A percentile compares a stretch with the other conserved stretches of the same genome.
Evolutionary conservation across 2,888 invertebrate genomes (phyloP).

Genomic region (Colletes collaris): DNA sequence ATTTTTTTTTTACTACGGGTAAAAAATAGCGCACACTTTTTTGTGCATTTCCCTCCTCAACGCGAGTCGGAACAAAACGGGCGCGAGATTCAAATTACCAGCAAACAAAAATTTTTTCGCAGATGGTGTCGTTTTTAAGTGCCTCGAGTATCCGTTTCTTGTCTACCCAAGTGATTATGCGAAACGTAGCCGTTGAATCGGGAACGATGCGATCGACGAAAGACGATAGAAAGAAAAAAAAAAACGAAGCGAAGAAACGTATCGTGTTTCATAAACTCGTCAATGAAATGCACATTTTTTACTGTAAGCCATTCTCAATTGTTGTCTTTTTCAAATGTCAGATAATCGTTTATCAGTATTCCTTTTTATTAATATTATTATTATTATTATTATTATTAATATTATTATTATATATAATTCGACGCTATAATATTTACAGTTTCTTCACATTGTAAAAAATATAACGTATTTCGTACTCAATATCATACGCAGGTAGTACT

Average conservation of each 20-base stretch:
- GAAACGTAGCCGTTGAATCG: slow-evolving; percentile 17
- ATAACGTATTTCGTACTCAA: slow-evolving; percentile 83
- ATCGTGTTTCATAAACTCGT: slow-evolving; percentile 45
- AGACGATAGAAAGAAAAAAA: slow-evolving; percentile 1
- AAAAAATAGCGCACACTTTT: slow-evolving; percentile 41
- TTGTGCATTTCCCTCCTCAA: slow-evolving; percentile 27
- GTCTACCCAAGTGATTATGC: slow-evolving; percentile 52
- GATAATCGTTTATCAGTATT: slow-evolving; percentile 63
- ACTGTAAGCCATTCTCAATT: slow-evolving; percentile 68
- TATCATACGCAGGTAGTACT: slow-evolving; percentile 82
- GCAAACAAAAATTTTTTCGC: slow-evolving; percentile 48
- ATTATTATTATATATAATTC: slow-evolving; percentile 78
- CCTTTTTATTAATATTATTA: slow-evolving; percentile 71
- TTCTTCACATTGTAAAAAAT: slow-evolving; percentile 83
- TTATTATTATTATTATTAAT: slow-evolving; percentile 72
- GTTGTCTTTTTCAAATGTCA: slow-evolving; percentile 62
- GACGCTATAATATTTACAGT: slow-evolving; percentile 82
- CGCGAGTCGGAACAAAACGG: slow-evolving; percentile 23
- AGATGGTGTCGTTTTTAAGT: slow-evolving; percentile 29
- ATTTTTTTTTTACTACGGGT: slow-evolving; percentile 4
- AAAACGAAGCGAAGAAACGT: slow-evolving; percentile 32
- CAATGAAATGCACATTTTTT: slow-evolving; percentile 76
- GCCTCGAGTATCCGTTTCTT: slow-evolving; percentile 42
- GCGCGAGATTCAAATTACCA: slow-evolving; percentile 43
- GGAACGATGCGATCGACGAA: slow-evolving; percentile 26